Conservation (phyloP, 2,113 vertebrate species). For the Motacilla tschutschensis region DNA sequence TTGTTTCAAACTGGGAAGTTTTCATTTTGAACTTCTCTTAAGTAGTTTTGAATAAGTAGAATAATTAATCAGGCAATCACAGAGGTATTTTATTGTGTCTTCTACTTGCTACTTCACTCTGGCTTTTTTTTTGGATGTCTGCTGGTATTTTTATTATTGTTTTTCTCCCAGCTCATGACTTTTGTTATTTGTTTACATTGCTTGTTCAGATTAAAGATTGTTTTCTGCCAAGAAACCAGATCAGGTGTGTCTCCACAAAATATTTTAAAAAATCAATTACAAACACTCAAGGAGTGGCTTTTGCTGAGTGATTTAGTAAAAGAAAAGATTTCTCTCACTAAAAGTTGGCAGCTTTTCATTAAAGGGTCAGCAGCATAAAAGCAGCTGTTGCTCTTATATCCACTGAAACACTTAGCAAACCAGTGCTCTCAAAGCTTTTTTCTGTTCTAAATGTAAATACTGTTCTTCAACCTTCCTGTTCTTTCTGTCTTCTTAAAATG, state of each 20-base stretch:
- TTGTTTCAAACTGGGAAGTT: neutral
- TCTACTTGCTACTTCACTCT: neutral
- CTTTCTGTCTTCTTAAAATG: neutral
- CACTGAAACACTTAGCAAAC: neutral
- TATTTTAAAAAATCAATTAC: neutral
- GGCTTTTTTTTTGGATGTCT: neutral
- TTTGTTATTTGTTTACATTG: neutral
- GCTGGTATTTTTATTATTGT: neutral
- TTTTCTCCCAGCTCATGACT: neutral
- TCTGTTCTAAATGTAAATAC: neutral
- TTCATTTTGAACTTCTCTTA: neutral
- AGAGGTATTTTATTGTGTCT: neutral
- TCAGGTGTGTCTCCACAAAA: neutral
- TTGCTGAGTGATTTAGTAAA: neutral
- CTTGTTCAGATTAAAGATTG: neutral
- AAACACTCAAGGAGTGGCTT: neutral
- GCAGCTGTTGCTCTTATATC: neutral
- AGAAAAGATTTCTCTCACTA: neutral
- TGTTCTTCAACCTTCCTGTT: neutral
- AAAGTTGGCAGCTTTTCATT: neutral
- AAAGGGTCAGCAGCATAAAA: neutral
- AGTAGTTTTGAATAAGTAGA: neutral
- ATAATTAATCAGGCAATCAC: neutral
- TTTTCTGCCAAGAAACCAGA: neutral
- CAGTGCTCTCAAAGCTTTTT: neutral